These are phyloP conservation scores for Felis chaus DNA, from an alignment of 2,113 vertebrate species.

Conservation along the genomic window DNA sequence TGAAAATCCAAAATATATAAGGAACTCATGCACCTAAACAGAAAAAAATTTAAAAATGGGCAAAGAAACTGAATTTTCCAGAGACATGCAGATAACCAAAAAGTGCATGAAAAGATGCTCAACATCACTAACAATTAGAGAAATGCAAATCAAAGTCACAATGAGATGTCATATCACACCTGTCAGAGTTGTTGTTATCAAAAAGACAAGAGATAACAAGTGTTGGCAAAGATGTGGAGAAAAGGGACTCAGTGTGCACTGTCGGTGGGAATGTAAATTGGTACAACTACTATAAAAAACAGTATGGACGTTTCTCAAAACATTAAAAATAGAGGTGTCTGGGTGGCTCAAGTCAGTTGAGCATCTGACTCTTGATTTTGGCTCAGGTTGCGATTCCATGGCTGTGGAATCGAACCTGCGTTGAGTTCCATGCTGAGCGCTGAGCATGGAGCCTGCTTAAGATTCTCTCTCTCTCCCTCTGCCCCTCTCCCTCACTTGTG, in stretches of 20 bases:
- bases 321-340: not conserved
- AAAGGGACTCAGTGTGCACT: not conserved
- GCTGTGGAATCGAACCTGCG: no score
- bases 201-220: not conserved
- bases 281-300: not conserved
- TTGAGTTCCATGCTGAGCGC: no score
- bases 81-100: not conserved
- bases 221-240: not conserved
- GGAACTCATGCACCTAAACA: not conserved
- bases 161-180: not conserved
- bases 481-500: no score
- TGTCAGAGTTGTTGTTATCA: not conserved
- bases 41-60: not conserved
- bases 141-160: not conserved
- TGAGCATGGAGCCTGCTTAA: no score
- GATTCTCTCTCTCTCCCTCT: no score
- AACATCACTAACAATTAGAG: not conserved
- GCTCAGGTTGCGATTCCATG: no score
- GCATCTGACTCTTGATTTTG: no score
- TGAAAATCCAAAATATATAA: not conserved
- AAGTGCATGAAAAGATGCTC: not conserved
- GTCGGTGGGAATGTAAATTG: not conserved
- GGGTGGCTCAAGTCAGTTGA: no score
- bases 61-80: not conserved
- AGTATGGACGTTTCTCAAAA: not conserved